phyloP scores from a whole-genome alignment of 23 tunicate genomes.

The Ciona savignyi region DNA sequence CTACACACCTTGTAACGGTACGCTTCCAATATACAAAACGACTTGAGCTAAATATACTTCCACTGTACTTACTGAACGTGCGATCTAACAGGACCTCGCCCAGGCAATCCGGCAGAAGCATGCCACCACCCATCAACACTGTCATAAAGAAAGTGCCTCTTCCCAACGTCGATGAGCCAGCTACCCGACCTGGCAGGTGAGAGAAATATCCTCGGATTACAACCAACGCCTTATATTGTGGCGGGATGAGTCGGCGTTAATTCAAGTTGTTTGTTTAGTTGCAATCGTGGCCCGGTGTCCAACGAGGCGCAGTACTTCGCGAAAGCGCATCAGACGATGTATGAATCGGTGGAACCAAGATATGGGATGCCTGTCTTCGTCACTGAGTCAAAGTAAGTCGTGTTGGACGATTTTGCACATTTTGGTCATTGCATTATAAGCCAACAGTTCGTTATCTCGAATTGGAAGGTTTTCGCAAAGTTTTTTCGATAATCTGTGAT shows the following conservation, averaged over 20 bases:
- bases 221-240: too few species aligned
- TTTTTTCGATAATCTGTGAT: too few species aligned
- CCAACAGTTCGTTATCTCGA: too few species aligned
- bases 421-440: too few species aligned
- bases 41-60: too few species aligned
- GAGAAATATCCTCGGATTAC: too few species aligned
- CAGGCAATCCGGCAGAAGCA: not conserved
- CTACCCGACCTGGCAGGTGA: conserved; percentile 37
- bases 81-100: not conserved
- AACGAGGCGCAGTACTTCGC: conserved; percentile 44
- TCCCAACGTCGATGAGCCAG: conserved; percentile 16
- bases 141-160: conserved; percentile 17
- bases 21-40: too few species aligned
- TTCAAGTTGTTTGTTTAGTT: conserved; percentile 8
- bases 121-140: conserved; percentile 4
- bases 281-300: conserved; percentile 11
- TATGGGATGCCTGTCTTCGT: conserved; percentile 30
- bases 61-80: too few species aligned
- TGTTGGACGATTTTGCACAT: too few species aligned
- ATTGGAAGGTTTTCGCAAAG: too few species aligned
- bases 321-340: conserved; percentile 43
- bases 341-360: conserved; percentile 40
- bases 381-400: conserved; percentile 25
- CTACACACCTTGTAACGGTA: too few species aligned
- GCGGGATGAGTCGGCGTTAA: too few species aligned